A percentile compares a stretch with the other conserved stretches of the same genome.
Conservation (phyloP, 2,797 vertebrate species). For the Acridotheres tristis region DNA sequence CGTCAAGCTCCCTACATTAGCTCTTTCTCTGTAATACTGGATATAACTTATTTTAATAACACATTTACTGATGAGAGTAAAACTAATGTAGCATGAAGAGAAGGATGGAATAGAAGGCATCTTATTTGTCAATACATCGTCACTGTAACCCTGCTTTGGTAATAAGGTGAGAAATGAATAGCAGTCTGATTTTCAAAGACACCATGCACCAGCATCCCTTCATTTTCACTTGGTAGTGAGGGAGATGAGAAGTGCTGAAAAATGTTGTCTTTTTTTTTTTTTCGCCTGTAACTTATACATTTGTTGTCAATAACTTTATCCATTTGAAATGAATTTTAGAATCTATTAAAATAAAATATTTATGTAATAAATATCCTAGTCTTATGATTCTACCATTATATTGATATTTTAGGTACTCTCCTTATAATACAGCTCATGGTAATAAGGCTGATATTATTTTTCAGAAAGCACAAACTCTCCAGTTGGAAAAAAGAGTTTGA, state of each 20-base stretch:
- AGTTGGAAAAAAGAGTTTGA: not conserved
- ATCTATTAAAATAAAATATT: not conserved
- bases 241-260: not conserved
- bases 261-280: not conserved
- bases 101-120: constrained; percentile 31
- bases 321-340: not conserved
- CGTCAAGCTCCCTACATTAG: not conserved
- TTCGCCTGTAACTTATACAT: not conserved
- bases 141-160: constrained; percentile 27
- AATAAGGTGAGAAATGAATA: not conserved
- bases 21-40: not conserved
- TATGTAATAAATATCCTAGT: not conserved
- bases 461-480: not conserved
- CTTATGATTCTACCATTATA: not conserved
- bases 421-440: not conserved
- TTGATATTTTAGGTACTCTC: not conserved
- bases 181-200: not conserved
- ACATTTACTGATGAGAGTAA: constrained; percentile 47
- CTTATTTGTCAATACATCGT: constrained; percentile 38
- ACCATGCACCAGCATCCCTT: not conserved
- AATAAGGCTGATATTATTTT: not conserved
- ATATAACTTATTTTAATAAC: constrained; percentile 40
- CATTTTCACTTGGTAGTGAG: not conserved
- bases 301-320: not conserved
- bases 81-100: constrained; percentile 49